A percentile compares a stretch with the other conserved stretches of the same genome.
Conservation (phyloP, 2,113 vertebrate genomes). For the Crotalus horridus region DNA sequence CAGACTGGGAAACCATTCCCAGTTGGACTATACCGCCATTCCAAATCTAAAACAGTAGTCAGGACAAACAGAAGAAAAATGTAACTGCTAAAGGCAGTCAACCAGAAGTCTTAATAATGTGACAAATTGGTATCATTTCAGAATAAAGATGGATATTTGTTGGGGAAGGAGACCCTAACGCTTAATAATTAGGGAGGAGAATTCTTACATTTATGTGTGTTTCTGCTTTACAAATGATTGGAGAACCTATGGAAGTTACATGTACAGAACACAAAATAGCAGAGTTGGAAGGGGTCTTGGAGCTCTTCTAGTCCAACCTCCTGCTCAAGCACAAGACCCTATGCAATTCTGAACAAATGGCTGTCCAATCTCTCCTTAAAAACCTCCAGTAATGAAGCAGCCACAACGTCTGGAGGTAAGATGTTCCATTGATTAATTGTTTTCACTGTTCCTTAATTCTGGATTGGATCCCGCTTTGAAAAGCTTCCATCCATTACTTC, state of each 20-base stretch:
- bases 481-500: background rate
- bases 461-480: background rate
- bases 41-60: background rate
- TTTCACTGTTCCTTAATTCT: background rate
- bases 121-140: background rate
- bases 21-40: background rate
- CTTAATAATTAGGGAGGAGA: background rate
- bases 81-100: background rate
- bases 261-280: background rate
- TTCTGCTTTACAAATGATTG: background rate
- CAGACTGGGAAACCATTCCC: background rate
- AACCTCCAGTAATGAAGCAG: background rate
- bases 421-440: background rate
- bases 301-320: background rate
- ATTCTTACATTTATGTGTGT: background rate
- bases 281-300: background rate
- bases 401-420: background rate
- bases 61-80: background rate
- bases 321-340: background rate
- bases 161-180: background rate
- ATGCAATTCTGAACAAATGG: background rate
- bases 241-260: background rate
- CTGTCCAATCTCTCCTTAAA: background rate
- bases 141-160: background rate
- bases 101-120: background rate